Evolutionary conservation across 64 coral and sea anemone genomes (phyloP), one percentile per base, ranked within the genome.

Genomic region (Hydrozoanthus tunicans): DNA sequence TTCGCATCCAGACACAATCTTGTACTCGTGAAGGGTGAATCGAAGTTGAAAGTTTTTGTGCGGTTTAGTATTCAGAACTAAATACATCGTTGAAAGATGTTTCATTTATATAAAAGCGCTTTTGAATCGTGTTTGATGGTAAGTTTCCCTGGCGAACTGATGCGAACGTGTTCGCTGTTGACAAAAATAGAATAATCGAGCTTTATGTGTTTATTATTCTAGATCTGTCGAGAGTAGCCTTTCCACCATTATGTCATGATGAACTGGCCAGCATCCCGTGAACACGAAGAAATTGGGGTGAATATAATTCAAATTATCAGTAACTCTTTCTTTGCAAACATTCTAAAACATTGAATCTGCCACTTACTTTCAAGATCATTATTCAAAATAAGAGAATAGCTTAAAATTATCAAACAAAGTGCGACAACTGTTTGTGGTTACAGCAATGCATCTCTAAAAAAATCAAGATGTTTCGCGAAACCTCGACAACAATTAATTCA

Each of bases 121-220:
- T 86, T 24, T n/a, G 9, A 72, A 73, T 59, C 54, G 66, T 26
- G n/a, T 88, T 88, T 75, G 26, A 23, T 73, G 61, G 5, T 66
- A 11, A 9, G 12, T 66, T 88, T 88, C 51, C 69, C 51, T 53
- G 32, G 55, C 66, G 53, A 86, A 12, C 23, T 55, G 8, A n/a
- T 9, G 56, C 23, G 79, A 60, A 62, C 79, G 79, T 58, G 55
- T 17, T 88, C 56, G 26, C 24, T 15, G 56, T 88, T 56, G 69
- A 88, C 56, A 88, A 88, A 88, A 88, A 73, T 88, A 88, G 84
- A 88, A 88, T 58, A 88, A 88, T 88, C 84, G 70, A 75, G 84
- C 56, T 14, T 23, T 51, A 20, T 86, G 20, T 10, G 74, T 9
- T 62, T 52, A 88, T 88, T 74, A 60, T 88, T 88, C 84, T 82